Conservation (phyloP, 2,113 vertebrate genomes). For the Chlorodrepanis virens region DNA sequence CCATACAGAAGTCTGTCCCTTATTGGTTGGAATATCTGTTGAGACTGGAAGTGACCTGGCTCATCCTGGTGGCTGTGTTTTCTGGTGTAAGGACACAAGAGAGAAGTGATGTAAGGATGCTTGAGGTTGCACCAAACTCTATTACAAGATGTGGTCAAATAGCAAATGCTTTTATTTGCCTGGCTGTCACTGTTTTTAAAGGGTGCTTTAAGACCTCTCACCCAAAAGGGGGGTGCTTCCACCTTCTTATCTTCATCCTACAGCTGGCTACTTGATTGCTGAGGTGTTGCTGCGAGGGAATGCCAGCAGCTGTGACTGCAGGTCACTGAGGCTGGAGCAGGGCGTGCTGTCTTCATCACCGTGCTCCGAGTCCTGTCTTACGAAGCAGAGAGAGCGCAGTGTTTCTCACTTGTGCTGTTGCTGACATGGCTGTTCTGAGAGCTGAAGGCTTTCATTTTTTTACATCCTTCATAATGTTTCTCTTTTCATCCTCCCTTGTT, state of each 20-base stretch:
- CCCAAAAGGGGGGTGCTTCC: not conserved
- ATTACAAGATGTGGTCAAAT: not conserved
- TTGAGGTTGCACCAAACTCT: not conserved
- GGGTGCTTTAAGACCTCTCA: not conserved
- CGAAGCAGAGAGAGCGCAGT: fast-evolving
- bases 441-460: not conserved
- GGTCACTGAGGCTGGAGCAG: not conserved
- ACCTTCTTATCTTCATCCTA: not conserved
- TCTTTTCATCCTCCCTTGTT: not conserved
- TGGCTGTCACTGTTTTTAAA: not conserved
- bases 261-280: not conserved
- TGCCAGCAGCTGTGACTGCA: fast-evolving
- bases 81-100: not conserved
- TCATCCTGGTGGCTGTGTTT: not conserved
- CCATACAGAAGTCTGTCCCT: not conserved
- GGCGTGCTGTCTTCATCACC: not conserved
- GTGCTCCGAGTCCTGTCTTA: not conserved
- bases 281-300: not conserved
- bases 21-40: not conserved
- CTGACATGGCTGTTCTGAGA: not conserved
- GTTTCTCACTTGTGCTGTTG: not conserved
- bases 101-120: not conserved
- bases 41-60: not conserved
- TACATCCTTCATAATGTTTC: not conserved
- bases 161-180: not conserved